Base-by-base conservation (phyloP, 1,140 invertebrate genomes). In the Heliconius melpomene region DNA sequence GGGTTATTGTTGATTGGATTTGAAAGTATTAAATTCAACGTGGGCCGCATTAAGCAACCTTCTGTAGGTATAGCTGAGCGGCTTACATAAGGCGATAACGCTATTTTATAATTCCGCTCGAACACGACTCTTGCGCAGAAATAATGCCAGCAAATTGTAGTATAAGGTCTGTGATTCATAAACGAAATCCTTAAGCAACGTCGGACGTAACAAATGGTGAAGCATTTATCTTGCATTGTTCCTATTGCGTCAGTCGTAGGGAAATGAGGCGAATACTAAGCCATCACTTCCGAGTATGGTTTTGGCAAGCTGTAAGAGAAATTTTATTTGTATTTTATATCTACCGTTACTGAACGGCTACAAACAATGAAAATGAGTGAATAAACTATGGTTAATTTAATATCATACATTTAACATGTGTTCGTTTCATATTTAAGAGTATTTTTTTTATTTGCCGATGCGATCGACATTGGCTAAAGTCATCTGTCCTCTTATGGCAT, bases 81-180 rank as follows among this genome's bases (percentile, higher is more conserved):
- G 50, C 29, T 83, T 83, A 81, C 79, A 79, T 83, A 83, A 83
- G 77, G 40, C 66, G 70, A 57, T 66, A 57, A 78, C 75, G 60
- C 78, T 32, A 78, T 72, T 83, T 84, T 82, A 82, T 76, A 82
- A 84, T 84, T 84, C 83, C 78, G 50, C 50, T 60, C 74, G 78
- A 78, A 50, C 26, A 72, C 74, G 75, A 71, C 79, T 66, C 77
- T 72, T 52, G 75, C 71, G 74, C 78, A 78, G 36, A 81, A 66
- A 78, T 71, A 72, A 79, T 81, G 82, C 82, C 84, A 85, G 74
- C 77, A 72, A 82, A 80, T 80, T 78, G 72, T 82, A 79, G 73
- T 79, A 83, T 80, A 82, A 83, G 73, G 52, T 73, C 26, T 50
- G 72, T 83, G 82, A 82, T 83, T 85, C 82, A 85, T 83, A 85